Evolutionary conservation across 2,113 vertebrate genomes (phyloP), one percentile per base, ranked within the genome.

Genomic region (Sander lucioperca): DNA sequence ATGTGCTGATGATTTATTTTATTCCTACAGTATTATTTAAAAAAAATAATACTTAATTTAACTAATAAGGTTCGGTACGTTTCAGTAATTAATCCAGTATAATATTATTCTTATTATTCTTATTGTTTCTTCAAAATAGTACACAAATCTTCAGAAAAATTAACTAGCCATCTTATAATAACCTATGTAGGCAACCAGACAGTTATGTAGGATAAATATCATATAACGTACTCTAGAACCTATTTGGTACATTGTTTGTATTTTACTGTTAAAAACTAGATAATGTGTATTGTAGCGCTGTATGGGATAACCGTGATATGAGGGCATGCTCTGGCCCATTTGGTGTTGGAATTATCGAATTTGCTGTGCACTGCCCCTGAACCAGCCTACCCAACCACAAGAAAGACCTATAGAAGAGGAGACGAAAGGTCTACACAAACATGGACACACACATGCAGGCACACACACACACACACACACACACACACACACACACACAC

Each of bases 301-400:
- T 68, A 57, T 36, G 65, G 56, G 66, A 63, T 66, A 77, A n/a
- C n/a, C 4, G 2, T 85, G 82, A 84, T 74, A 83, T 10, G 65
- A 89, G 81, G 95, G 94, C 94, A 92, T 88, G 89, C 94, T 95
- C 95, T 93, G 96, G 95, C 95, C 96, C 95, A 96, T 97, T 96
- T 96, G 95, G 94, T 95, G 94, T 94, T 94, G 88, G 95, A 97
- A 97, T 98, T 96, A 97, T 97, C 96, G 92, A 96, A 97, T 97
- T 97, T 97, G 95, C 95, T 96, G 95, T 94, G 96, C 96, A 92
- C 94, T 97, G 96, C 95, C 96, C 95, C 93, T 94, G 96, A 96
- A 97, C 96, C 96, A 96, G 94, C 96, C 95, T 93, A 94, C 95
- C 95, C 96, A 95, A 96, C 95, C 96, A 94, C 94, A 90, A 91